These are phyloP conservation scores for Bruchidius siliquastri DNA, from an alignment of 2,888 invertebrate species.

Conservation along the genomic window DNA sequence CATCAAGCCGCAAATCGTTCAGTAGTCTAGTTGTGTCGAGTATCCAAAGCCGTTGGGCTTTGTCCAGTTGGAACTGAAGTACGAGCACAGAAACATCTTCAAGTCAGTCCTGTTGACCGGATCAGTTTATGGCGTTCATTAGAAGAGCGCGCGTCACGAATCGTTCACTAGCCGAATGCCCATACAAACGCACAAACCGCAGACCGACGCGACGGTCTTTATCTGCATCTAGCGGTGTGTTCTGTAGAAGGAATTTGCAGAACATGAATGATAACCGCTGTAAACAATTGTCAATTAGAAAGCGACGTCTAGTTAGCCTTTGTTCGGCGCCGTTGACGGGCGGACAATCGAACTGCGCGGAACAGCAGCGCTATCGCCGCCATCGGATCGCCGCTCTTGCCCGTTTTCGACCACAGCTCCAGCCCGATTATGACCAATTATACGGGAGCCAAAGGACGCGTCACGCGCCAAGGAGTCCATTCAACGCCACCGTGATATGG, in stretches of 20 bases:
- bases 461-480: slow-evolving; percentile 29
- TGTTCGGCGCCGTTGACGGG: slow-evolving; percentile 40
- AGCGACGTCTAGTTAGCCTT: slow-evolving; percentile 46
- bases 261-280: slow-evolving; percentile 48
- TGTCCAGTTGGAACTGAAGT: neutral
- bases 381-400: slow-evolving; percentile 19
- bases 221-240: slow-evolving; percentile 35
- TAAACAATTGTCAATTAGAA: slow-evolving; percentile 50
- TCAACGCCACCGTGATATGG: slow-evolving; percentile 8
- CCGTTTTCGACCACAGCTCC: slow-evolving; percentile 16
- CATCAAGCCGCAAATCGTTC: too few relatives aligned
- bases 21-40: too few relatives aligned
- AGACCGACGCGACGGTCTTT: slow-evolving; percentile 17
- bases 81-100: neutral
- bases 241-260: slow-evolving; percentile 46
- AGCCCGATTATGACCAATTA: slow-evolving; percentile 31
- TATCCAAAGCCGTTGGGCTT: neutral
- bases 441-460: slow-evolving; percentile 30
- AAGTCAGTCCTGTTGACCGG: slow-evolving; percentile 1
- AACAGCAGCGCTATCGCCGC: slow-evolving; percentile 2
- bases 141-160: slow-evolving; percentile 35
- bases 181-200: neutral
- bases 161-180: slow-evolving; percentile 10
- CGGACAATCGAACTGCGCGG: slow-evolving; percentile 40
- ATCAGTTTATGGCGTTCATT: slow-evolving; percentile 36